These are phyloP conservation scores for Leucoraja erinaceus DNA, from an alignment of 2,113 vertebrate species.

Conservation along the genomic window DNA sequence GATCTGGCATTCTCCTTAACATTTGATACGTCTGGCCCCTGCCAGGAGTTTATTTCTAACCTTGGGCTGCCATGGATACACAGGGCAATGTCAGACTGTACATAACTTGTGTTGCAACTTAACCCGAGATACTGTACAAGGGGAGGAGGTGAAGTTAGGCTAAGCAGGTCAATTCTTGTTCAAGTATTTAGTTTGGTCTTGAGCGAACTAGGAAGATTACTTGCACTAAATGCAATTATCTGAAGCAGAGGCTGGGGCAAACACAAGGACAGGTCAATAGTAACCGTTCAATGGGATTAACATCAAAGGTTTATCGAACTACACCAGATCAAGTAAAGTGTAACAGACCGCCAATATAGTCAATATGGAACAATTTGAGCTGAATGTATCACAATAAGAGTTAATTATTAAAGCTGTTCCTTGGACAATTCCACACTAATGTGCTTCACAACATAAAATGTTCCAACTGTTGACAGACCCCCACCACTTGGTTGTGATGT, in stretches of 20 bases:
- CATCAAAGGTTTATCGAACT: background rate
- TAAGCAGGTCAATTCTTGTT: background rate
- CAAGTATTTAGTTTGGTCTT: background rate
- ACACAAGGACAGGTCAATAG: background rate
- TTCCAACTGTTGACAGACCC: background rate
- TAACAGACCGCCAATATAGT: background rate
- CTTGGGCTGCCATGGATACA: background rate
- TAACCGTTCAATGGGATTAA: background rate
- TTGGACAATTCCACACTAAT: background rate
- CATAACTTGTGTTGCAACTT: background rate
- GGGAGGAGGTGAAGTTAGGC: background rate
- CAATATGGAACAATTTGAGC: background rate
- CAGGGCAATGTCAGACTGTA: background rate
- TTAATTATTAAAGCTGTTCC: background rate
- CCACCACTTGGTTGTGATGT: too few relatives aligned
- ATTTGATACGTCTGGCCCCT: background rate
- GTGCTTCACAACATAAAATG: background rate
- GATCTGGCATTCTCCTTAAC: constrained; percentile 16
- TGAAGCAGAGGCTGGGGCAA: too few relatives aligned
- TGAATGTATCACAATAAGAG: background rate
- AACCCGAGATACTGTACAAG: background rate
- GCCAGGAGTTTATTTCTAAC: constrained; percentile 26
- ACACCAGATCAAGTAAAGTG: background rate
- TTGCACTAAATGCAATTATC: background rate
- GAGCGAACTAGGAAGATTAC: background rate